Evolutionary conservation across 1,140 invertebrate species (phyloP).

Genomic region (Phymorhynchus buccinoides): DNA sequence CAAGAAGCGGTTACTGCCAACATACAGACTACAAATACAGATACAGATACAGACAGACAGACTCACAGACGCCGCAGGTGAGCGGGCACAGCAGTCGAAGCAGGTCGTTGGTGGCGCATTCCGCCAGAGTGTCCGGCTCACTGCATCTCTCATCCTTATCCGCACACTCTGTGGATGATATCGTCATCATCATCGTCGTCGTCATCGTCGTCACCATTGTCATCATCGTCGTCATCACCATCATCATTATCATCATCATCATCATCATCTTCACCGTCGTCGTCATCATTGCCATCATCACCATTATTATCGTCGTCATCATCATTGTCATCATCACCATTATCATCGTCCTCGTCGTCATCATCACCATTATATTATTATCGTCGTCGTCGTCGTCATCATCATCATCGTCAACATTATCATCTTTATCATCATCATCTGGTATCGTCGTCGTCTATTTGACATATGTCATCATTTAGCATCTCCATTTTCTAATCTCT

Average conservation of each 20-base stretch:
- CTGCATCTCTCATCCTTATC: background rate
- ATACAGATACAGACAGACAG: no score
- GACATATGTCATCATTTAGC: no score
- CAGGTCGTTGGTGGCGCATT: background rate
- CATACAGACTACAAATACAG: no score
- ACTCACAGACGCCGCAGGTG: background rate
- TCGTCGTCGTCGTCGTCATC: no score
- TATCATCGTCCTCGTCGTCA: background rate
- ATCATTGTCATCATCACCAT: slow-evolving; percentile 1
- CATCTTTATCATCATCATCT: no score
- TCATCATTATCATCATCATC: slow-evolving; percentile 10
- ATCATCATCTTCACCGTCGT: slow-evolving; percentile 22
- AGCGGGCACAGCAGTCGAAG: background rate
- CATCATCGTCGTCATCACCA: no score
- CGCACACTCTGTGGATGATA: background rate
- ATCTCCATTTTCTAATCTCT: background rate
- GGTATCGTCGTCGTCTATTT: no score
- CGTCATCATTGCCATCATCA: slow-evolving; percentile 11
- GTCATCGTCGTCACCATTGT: no score
- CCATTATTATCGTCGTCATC: background rate
- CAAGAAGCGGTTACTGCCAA: no score
- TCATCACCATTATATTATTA: no score
- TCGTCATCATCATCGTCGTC: background rate
- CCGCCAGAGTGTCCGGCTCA: background rate
- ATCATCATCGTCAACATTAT: no score